These are phyloP conservation scores for pig (Sus scrofa) DNA, from an alignment of 2,113 vertebrate species.

Conservation along the genomic window T2T-Sscrofa CM000815.6:117576001-117576500, in stretches of 20 bases:
- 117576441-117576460: constrained; percentile 97
- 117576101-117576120: no score
- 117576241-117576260: neutral
- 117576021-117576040: constrained; percentile 4
- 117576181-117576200: neutral
- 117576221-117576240: neutral
- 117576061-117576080: neutral
- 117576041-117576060: neutral
- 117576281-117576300: neutral
- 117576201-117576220: neutral
- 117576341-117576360: constrained; percentile 46
- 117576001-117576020: neutral
- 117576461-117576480: constrained; percentile 97
- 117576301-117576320: neutral
- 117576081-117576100: neutral
- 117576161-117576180: no score
- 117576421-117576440: constrained; percentile 99
- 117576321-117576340: neutral
- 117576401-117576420: constrained; percentile 96
- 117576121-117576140: neutral
- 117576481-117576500: constrained; percentile 99
- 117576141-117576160: neutral
- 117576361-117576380: constrained; percentile 98
- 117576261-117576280: neutral
- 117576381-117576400: constrained; percentile 96